Conservation (phyloP, 2,797 vertebrate species). For the Geotrypetes seraphini region DNA sequence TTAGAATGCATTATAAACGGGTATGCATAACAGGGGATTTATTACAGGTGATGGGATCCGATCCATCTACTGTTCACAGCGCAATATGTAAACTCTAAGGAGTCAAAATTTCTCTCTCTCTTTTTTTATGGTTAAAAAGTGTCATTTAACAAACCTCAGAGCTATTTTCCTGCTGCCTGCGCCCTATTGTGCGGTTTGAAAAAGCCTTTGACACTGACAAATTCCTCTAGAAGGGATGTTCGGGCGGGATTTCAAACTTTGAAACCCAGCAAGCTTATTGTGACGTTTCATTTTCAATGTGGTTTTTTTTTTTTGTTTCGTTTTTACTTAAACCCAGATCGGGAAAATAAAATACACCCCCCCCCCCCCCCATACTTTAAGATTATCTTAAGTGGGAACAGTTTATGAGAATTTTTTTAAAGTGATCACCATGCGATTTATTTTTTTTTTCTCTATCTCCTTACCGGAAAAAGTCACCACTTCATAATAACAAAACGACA, state of each 20-base stretch:
- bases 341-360: too few relatives aligned
- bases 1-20: slow-evolving; percentile 48
- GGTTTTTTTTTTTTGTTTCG: too few relatives aligned
- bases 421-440: too few relatives aligned
- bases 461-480: too few relatives aligned
- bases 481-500: too few relatives aligned
- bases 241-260: slow-evolving; percentile 54
- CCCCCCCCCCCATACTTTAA: too few relatives aligned
- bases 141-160: slow-evolving; percentile 50
- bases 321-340: too few relatives aligned
- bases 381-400: too few relatives aligned
- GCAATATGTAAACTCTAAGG: slow-evolving; percentile 45
- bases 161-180: slow-evolving; percentile 49
- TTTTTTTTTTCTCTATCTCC: too few relatives aligned
- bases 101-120: slow-evolving; percentile 51
- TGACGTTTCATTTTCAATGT: too few relatives aligned
- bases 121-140: slow-evolving; percentile 50
- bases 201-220: slow-evolving; percentile 39
- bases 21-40: slow-evolving; percentile 41
- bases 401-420: too few relatives aligned
- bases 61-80: slow-evolving; percentile 39
- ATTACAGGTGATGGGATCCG: slow-evolving; percentile 62
- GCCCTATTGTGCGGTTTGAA: slow-evolving; percentile 33
- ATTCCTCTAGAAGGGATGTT: slow-evolving; percentile 36
- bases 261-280: slow-evolving; percentile 30